phyloP scores from a whole-genome alignment of 1,140 invertebrate genomes.

The Tribolium castaneum region DNA sequence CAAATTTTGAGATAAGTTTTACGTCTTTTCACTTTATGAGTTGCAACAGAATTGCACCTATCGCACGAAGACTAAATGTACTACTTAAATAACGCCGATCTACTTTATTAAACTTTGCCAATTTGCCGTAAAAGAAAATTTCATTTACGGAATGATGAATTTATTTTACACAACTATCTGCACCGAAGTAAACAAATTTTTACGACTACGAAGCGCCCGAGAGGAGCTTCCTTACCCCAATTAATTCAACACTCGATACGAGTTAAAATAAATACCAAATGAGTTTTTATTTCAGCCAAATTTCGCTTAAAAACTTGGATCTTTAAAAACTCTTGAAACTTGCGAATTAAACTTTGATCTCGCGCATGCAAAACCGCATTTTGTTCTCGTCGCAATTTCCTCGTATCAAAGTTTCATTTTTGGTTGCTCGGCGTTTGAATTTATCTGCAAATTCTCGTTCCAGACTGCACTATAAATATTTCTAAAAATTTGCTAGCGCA shows the following conservation, averaged over 20 bases:
- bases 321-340: not conserved
- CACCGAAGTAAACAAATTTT: too few species aligned
- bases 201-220: too few species aligned
- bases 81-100: not conserved
- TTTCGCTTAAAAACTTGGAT: not conserved
- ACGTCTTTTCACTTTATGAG: not conserved
- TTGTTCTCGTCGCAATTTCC: not conserved
- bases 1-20: not conserved
- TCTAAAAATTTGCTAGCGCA: not conserved
- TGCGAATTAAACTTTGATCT: not conserved
- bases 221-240: too few species aligned
- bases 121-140: not conserved
- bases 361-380: not conserved
- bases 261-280: too few species aligned
- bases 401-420: not conserved
- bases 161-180: not conserved
- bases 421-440: not conserved
- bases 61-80: not conserved
- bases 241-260: too few species aligned
- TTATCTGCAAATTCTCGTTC: not conserved
- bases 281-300: too few species aligned
- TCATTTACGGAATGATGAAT: not conserved
- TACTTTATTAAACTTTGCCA: not conserved
- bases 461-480: not conserved
- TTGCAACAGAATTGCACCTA: not conserved